Evolutionary conservation across 2,113 vertebrate species (phyloP).

Genomic region (Crotalus tigris): DNA sequence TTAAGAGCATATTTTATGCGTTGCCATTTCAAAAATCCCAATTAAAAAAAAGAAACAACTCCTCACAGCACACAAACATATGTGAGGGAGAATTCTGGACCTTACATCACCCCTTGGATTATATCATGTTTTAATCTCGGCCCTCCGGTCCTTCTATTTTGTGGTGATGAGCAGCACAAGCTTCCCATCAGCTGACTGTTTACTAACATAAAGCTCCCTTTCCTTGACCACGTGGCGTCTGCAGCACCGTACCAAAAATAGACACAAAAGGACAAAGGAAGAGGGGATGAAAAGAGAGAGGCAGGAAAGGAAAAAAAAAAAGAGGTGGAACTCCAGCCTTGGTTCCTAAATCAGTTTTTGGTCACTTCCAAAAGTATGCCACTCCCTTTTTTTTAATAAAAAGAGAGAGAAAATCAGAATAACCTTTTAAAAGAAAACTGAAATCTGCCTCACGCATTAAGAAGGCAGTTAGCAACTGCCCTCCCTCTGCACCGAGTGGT

Average conservation of each 20-base stretch:
- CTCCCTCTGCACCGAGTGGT: slow-evolving; percentile 44
- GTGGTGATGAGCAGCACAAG: slow-evolving; percentile 36
- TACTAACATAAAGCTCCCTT: slow-evolving; percentile 60
- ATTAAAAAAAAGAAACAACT: accelerated
- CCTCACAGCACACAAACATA: background rate
- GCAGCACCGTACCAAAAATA: slow-evolving; percentile 74
- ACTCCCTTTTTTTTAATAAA: background rate
- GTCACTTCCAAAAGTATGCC: slow-evolving; percentile 24
- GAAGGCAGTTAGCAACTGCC: slow-evolving; percentile 24
- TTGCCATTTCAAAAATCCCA: background rate
- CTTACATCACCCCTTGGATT: background rate
- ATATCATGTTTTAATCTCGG: slow-evolving; percentile 41
- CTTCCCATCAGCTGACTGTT: slow-evolving; percentile 68
- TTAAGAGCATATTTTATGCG: background rate
- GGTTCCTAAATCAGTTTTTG: slow-evolving; percentile 43
- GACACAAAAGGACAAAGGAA: slow-evolving; percentile 71
- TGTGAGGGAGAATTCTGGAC: background rate
- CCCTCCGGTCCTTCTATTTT: slow-evolving; percentile 33
- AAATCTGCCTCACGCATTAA: slow-evolving; percentile 16
- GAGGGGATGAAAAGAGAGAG: slow-evolving; percentile 42
- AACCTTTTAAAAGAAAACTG: slow-evolving; percentile 3
- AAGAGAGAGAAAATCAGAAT: background rate
- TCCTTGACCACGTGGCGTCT: slow-evolving; percentile 69
- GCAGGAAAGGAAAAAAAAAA: background rate
- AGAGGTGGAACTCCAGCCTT: slow-evolving; percentile 54